A percentile compares a stretch with the other conserved stretches of the same genome.
These are phyloP conservation scores for Anarsia innoxiella DNA, from an alignment of 2,888 invertebrate species.

Conservation along the genomic window DNA sequence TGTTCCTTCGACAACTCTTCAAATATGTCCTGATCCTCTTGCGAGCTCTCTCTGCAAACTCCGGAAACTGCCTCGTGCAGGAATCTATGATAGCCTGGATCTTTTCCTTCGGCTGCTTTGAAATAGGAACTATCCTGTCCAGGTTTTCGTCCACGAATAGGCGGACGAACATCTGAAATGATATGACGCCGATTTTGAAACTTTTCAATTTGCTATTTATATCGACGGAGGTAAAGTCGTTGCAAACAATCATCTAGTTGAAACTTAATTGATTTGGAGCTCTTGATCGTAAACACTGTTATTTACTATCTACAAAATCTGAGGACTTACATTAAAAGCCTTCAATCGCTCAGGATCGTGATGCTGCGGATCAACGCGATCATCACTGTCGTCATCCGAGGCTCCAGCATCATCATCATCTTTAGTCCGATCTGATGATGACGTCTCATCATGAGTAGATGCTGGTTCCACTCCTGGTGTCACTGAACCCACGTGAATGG, in stretches of 20 bases:
- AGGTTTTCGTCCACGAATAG: slow-evolving; percentile 97
- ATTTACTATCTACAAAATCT: no score
- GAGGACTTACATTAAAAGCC: slow-evolving; percentile 93
- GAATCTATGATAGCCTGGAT: slow-evolving; percentile 98
- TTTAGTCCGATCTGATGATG: slow-evolving; percentile 90
- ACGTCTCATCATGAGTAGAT: slow-evolving; percentile 89
- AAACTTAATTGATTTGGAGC: no score
- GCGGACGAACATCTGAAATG: slow-evolving; percentile 96
- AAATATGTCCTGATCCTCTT: slow-evolving; percentile 96
- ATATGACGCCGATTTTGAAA: no score
- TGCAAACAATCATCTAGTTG: no score
- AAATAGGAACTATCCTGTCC: slow-evolving; percentile 97
- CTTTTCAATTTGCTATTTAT: no score
- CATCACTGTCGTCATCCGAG: slow-evolving; percentile 92
- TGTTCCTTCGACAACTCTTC: slow-evolving; percentile 95
- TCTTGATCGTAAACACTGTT: no score
- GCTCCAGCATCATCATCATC: slow-evolving; percentile 79
- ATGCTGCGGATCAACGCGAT: slow-evolving; percentile 89
- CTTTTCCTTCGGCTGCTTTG: slow-evolving; percentile 98
- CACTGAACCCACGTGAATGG: slow-evolving; percentile 75
- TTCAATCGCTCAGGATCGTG: slow-evolving; percentile 96
- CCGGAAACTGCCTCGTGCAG: slow-evolving; percentile 96
- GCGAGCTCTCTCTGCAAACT: slow-evolving; percentile 95
- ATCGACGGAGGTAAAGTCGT: no score
- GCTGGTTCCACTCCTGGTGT: slow-evolving; percentile 68